Conservation (phyloP, 2,888 invertebrate genomes). For the Rosalia funebris region DNA sequence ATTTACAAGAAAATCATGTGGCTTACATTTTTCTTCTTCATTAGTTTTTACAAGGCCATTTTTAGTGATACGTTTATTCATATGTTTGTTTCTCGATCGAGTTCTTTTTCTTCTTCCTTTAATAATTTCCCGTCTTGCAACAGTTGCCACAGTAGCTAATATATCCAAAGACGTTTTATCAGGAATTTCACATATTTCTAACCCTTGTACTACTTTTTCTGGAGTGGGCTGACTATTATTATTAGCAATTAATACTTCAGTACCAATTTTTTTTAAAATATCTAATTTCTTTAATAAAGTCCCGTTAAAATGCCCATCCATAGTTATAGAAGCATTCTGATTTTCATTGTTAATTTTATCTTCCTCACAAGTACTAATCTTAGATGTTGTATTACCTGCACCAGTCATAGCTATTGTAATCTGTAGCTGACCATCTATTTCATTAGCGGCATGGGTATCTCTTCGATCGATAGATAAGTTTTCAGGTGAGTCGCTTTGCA, state of each 20-base stretch:
- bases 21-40: constrained; percentile 7
- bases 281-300: not conserved
- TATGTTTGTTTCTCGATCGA: not conserved
- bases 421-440: no score
- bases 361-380: no score
- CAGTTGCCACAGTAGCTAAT: constrained; percentile 7
- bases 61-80: not conserved
- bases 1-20: constrained; percentile 10
- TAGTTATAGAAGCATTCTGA: no score
- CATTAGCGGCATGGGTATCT: no score
- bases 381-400: no score
- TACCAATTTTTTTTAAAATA: constrained; percentile 4
- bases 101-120: not conserved
- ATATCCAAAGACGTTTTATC: constrained; percentile 6
- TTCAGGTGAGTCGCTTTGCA: no score
- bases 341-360: no score
- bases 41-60: not conserved
- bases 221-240: not conserved
- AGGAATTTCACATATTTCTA: constrained; percentile 11
- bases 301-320: no score
- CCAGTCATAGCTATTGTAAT: no score
- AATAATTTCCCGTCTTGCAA: not conserved
- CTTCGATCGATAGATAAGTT: no score
- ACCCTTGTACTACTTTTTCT: not conserved
- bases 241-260: not conserved